These are phyloP conservation scores for Parotocinclus haroldoi DNA, from an alignment of 2,797 vertebrate genomes.

Conservation along the genomic window DNA sequence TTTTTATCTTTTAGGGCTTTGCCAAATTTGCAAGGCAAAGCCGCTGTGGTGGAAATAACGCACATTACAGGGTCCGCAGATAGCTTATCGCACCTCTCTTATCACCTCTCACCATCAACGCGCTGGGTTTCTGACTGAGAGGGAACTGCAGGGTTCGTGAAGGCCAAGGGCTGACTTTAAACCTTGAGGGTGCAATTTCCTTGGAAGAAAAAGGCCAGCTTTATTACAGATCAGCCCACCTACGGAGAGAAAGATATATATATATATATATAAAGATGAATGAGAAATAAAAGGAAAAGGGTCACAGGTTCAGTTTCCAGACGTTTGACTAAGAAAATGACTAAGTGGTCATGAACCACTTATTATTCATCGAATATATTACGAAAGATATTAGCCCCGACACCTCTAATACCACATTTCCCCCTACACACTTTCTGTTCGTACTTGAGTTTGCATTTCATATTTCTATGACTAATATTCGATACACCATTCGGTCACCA, in stretches of 20 bases:
- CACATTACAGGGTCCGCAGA: conserved; percentile 9
- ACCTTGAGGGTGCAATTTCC: background rate
- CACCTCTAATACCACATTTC: background rate
- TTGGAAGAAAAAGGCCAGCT: too few relatives aligned
- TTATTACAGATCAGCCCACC: too few relatives aligned
- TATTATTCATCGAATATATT: background rate
- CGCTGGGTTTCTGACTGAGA: conserved; percentile 21
- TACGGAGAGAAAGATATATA: too few relatives aligned
- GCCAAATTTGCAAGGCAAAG: conserved; percentile 48
- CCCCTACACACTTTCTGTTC: background rate
- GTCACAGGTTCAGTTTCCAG: background rate
- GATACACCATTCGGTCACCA: too few relatives aligned
- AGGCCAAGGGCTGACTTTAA: too few relatives aligned
- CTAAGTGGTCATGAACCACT: background rate
- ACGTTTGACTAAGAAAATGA: background rate
- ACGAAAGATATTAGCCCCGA: background rate
- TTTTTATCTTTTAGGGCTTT: background rate
- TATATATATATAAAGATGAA: background rate
- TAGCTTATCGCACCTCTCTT: background rate
- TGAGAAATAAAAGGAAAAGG: background rate
- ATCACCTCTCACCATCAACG: conserved; percentile 18
- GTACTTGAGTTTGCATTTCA: background rate
- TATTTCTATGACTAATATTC: too few relatives aligned
- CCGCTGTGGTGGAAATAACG: conserved; percentile 26
- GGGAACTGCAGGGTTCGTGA: background rate